Percentiles rank a stretch among this genome's conserved stretches.
Evolutionary conservation across 2,797 vertebrate genomes (phyloP).

Genomic region (Heterohyrax brucei): DNA sequence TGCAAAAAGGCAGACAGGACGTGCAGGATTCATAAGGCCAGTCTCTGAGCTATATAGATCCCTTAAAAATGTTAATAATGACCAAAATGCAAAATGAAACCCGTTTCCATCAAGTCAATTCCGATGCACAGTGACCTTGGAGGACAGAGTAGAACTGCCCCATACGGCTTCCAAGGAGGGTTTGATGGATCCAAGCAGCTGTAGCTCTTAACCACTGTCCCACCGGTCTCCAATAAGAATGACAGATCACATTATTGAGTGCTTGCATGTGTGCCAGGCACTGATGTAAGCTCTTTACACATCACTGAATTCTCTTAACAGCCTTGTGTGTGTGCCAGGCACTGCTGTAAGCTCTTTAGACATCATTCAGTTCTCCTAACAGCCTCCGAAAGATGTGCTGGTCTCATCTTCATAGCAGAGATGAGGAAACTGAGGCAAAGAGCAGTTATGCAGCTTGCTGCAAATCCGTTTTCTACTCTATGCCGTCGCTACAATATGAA

Average conservation of each 20-base stretch:
- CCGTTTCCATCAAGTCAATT: no score
- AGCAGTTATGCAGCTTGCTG: accelerated
- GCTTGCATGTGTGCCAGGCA: neutral
- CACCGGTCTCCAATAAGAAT: no score
- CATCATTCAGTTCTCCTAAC: neutral
- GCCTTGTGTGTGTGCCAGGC: neutral
- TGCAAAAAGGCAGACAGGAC: neutral
- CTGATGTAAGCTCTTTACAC: neutral
- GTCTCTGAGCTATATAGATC: accelerated
- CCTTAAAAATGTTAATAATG: no score
- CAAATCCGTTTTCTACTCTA: accelerated
- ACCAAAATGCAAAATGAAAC: no score
- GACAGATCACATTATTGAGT: neutral
- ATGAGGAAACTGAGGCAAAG: neutral
- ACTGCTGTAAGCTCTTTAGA: neutral
- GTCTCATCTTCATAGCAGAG: neutral
- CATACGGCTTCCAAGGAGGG: no score
- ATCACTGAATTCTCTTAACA: neutral
- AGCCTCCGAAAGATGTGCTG: neutral
- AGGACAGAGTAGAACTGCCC: no score
- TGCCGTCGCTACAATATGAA: neutral
- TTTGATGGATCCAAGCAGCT: no score
- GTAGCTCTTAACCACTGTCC: no score
- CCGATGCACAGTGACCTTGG: no score
- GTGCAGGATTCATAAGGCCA: neutral